These are phyloP conservation scores for Orthonyx spaldingii DNA, from an alignment of 2,113 vertebrate species.

Conservation along the genomic window DNA sequence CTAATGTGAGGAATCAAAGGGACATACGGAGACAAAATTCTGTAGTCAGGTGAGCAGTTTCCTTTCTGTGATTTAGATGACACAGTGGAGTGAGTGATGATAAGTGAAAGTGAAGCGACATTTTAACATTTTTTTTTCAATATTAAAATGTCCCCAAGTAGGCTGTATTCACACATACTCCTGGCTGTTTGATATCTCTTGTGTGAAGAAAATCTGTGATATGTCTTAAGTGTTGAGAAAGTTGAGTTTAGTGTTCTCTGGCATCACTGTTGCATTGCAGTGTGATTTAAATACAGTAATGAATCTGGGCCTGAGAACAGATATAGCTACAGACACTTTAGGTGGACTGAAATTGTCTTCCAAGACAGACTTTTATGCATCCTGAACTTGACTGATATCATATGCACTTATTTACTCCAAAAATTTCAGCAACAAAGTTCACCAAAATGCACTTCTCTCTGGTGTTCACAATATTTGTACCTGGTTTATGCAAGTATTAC, in stretches of 20 bases:
- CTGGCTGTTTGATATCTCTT: neutral
- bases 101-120: neutral
- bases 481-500: neutral
- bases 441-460: neutral
- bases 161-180: neutral
- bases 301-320: neutral
- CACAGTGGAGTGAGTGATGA: neutral
- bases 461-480: neutral
- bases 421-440: neutral
- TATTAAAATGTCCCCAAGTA: neutral
- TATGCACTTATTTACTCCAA: neutral
- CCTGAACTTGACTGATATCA: neutral
- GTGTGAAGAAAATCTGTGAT: neutral
- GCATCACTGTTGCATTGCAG: neutral
- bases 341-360: neutral
- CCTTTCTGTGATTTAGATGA: neutral
- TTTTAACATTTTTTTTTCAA: neutral
- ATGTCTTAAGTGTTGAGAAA: neutral
- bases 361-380: neutral
- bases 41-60: neutral
- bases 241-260: neutral
- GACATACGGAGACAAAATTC: neutral
- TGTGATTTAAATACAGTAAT: neutral
- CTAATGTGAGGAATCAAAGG: neutral
- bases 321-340: neutral